Evolutionary conservation across 1,140 invertebrate species (phyloP).

Genomic region (Ceratosolen fusciceps): DNA sequence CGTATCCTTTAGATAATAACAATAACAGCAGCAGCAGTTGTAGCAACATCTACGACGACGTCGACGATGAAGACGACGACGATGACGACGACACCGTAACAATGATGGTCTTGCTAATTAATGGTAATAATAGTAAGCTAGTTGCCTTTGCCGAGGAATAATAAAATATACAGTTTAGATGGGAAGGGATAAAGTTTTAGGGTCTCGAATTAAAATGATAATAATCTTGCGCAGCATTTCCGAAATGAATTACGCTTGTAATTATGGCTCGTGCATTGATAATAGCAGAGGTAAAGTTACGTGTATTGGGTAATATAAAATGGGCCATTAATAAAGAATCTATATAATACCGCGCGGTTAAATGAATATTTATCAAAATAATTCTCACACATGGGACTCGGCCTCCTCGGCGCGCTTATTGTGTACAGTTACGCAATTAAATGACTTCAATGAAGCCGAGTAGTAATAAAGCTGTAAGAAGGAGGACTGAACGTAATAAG

Average conservation of each 20-base stretch:
- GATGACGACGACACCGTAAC: too few relatives aligned
- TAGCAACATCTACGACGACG: too few relatives aligned
- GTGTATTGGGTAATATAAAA: not conserved
- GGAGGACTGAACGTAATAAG: not conserved
- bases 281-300: not conserved
- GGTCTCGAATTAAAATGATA: not conserved
- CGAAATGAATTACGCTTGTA: not conserved
- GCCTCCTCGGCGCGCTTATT: not conserved
- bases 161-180: not conserved
- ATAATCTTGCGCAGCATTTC: not conserved
- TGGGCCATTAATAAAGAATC: not conserved
- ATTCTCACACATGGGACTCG: not conserved
- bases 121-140: not conserved
- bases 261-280: not conserved
- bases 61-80: too few relatives aligned
- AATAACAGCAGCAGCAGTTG: too few relatives aligned
- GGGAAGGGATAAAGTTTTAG: not conserved
- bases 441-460: not conserved
- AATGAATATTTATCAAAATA: constrained; percentile 5
- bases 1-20: too few relatives aligned
- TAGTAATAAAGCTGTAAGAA: constrained; percentile 35
- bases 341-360: not conserved
- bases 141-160: not conserved
- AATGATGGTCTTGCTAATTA: too few relatives aligned
- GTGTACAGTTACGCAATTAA: constrained; percentile 34